Percentiles rank a stretch among this genome's conserved stretches.
These are phyloP conservation scores for Centruroides sculpturatus DNA, from an alignment of 1,140 invertebrate species.

Conservation along the genomic window DNA sequence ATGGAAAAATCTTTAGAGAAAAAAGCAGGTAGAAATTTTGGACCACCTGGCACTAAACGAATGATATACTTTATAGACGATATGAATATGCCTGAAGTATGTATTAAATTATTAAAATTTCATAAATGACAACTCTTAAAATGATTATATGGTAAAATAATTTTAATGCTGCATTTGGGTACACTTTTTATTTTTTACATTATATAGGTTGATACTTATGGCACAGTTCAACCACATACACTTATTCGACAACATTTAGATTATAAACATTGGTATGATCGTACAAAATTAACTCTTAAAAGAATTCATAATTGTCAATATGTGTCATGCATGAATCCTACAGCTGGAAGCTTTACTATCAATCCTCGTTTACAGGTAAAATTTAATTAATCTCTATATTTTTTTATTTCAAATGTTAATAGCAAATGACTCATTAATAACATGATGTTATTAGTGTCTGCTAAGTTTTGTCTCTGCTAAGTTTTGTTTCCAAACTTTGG, in stretches of 20 bases:
- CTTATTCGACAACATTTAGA: conserved; percentile 88
- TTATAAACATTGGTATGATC: conserved; percentile 84
- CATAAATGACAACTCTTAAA: not conserved
- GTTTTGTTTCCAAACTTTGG: too few species aligned
- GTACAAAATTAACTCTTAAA: conserved; percentile 76
- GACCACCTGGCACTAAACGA: conserved; percentile 83
- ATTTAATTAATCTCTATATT: not conserved
- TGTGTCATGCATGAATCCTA: conserved; percentile 94
- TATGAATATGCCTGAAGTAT: conserved; percentile 93
- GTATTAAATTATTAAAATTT: not conserved
- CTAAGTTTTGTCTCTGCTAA: too few species aligned
- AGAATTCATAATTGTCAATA: conserved; percentile 96
- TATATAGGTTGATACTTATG: conserved; percentile 68
- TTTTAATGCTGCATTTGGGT: too few species aligned
- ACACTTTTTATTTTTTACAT: not conserved
- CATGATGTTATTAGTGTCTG: not conserved
- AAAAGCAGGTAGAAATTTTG: conserved; percentile 89
- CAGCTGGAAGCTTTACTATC: conserved; percentile 90
- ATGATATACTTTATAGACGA: conserved; percentile 96
- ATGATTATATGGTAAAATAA: too few species aligned
- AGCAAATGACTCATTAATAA: not conserved
- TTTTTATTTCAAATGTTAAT: not conserved
- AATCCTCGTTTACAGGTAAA: conserved; percentile 69
- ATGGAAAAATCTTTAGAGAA: conserved; percentile 92
- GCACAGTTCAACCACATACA: conserved; percentile 90